Conservation (phyloP, 2,113 vertebrate genomes). For the Etheostoma cragini region DNA sequence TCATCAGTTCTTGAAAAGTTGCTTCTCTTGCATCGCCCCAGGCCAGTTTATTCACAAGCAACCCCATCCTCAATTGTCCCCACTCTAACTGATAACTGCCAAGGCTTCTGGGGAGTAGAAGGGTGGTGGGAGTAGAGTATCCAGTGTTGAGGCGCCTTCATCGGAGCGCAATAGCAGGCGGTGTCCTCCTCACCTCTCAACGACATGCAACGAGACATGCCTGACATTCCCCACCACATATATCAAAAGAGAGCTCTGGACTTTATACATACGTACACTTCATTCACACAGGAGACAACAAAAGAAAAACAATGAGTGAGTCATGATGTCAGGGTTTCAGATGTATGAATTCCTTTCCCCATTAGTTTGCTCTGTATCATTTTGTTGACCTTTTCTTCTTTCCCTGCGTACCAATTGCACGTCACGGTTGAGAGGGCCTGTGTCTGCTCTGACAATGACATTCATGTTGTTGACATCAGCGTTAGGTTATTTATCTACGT, state of each 20-base stretch:
- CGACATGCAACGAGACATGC: slow-evolving; percentile 89
- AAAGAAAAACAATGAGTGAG: slow-evolving; percentile 23
- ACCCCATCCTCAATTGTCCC: slow-evolving; percentile 77
- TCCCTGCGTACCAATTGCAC: slow-evolving; percentile 35
- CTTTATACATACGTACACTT: slow-evolving; percentile 69
- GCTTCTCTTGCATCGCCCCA: slow-evolving; percentile 67
- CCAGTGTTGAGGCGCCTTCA: slow-evolving; percentile 88
- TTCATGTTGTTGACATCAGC: slow-evolving; percentile 54
- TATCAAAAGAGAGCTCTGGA: slow-evolving; percentile 78
- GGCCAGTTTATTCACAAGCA: slow-evolving; percentile 85
- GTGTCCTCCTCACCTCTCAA: slow-evolving; percentile 86
- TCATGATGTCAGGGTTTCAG: slow-evolving; percentile 1
- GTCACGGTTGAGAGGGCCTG: slow-evolving; percentile 50
- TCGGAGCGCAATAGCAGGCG: slow-evolving; percentile 81
- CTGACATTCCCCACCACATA: slow-evolving; percentile 92
- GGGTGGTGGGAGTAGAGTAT: slow-evolving; percentile 81
- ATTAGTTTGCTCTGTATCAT: slow-evolving; percentile 60
- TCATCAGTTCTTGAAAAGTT: slow-evolving; percentile 17
- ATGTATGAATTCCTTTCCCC: slow-evolving; percentile 26
- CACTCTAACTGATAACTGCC: slow-evolving; percentile 90
- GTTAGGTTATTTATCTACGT: slow-evolving; percentile 54
- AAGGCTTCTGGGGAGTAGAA: slow-evolving; percentile 68
- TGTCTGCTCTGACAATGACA: slow-evolving; percentile 40
- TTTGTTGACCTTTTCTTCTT: slow-evolving; percentile 46
- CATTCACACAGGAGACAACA: slow-evolving; percentile 2